Base-by-base conservation (phyloP, 2,888 invertebrate species). In the Lissocephala sabroskyi region DNA sequence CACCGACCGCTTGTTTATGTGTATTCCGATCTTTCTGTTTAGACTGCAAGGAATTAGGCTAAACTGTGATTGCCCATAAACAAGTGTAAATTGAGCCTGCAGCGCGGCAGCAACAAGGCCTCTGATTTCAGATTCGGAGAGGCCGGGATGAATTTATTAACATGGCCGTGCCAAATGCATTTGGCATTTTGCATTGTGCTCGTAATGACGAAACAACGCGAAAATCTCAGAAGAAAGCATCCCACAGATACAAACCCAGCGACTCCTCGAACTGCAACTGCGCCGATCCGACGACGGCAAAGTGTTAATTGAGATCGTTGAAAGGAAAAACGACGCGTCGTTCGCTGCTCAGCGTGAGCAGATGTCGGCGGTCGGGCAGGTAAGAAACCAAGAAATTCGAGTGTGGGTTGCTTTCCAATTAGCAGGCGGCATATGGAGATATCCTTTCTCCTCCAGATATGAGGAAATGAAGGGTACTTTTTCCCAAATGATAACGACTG, bases 21-120 rank as follows among this genome's bases (percentile, higher is more conserved):
- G 13, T 13, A 26, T 13, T 26, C 26, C 11, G 26, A 40, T 40
- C 7, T 26, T 36, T 16, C 17, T 11, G 10, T 14, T 36, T 36
- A 30, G 7, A 5, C 7, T 23, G 5, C 18, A 40, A 47, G 55
- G 60, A 53, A 64, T 56, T 60, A 59, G 71, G 56, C 60, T 62
- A 64, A 74, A 58, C 45, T 39, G 36, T 39, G 65, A 65, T 73
- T 76, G 70, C 50, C 37, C 42, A 32, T n/a, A 52, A 59, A 46
- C 77, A 74, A 62, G 59, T 77, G 71, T 74, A 73, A 73, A 64
- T 55, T 77, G 71, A 73, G 62, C 66, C 62, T 55, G 41, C 47
- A 56, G 19, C 2, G 11, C 11, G 13, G 11, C 39, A 23, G 36
- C 36, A 19, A 35, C 37, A 39, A 39, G 40, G 65, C 67, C 51